Evolutionary conservation across 2,113 vertebrate genomes (phyloP), one percentile per base, ranked within the genome.

Genomic region (Rhineura floridana): DNA sequence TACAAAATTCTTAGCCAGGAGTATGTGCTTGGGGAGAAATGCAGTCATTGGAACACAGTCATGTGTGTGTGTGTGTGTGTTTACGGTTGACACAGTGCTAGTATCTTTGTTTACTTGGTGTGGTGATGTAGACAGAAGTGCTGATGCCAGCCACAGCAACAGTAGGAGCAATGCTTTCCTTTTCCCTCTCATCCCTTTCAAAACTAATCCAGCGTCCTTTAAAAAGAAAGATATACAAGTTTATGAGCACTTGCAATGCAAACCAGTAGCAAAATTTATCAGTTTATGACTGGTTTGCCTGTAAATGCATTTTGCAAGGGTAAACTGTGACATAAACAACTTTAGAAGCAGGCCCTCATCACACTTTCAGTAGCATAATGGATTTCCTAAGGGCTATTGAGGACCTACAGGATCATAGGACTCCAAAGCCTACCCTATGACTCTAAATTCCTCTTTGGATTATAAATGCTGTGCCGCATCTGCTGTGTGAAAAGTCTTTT

Each of bases 1-100:
- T 93, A 92, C 92, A 94, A 93, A 93, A 94, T 93, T 90, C 91
- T 95, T 87, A 91, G 80, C 65, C 69, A n/a, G 3, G 70, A 95
- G 91, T 87, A 82, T 90, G 92, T 91, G 87, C 93, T 96, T 95
- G 93, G 87, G 46, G 12, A 19, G 84, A 95, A 94, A 95, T 93
- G 93, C 94, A 82, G 86, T 93, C 84, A 85, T 95, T 96, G 96
- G 95, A 96, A 65, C 89, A 86, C 85, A 96, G 94, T 90, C 94
- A 91, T 91, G 92, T 87, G 83, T 76, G 77, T 10, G 44, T 4
- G 46, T 81, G 84, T 78, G 83, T 36, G 17, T n/a, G 3, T 36
- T 3, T 28, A 91, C 91, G 91, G 87, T 83, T 76, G 81, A 83
- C 85, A 44, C 0, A 0, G 0, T 2, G 36, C 62, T 91, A 67